These are phyloP conservation scores for Eublepharis macularius DNA, from an alignment of 2,113 vertebrate genomes.

Conservation along the genomic window DNA sequence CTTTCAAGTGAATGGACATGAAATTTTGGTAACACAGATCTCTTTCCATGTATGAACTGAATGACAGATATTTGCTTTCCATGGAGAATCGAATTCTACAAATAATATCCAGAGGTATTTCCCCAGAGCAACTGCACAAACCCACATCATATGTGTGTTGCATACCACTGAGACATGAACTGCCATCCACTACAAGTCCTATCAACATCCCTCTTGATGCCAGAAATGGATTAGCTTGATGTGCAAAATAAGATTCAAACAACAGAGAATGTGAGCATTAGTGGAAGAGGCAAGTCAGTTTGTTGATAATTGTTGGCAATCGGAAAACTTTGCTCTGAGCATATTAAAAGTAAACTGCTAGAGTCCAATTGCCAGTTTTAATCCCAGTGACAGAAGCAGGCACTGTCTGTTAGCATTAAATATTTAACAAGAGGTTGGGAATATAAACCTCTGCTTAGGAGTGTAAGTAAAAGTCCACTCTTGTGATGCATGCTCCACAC, in stretches of 20 bases:
- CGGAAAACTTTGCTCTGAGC: slow-evolving; percentile 65
- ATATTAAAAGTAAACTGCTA: slow-evolving; percentile 64
- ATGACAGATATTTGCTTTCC: background rate
- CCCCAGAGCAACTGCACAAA: slow-evolving; percentile 22
- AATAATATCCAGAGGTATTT: slow-evolving; percentile 27
- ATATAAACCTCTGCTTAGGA: slow-evolving; percentile 38
- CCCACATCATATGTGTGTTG: slow-evolving; percentile 51
- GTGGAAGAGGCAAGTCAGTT: slow-evolving; percentile 50
- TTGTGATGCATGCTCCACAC: slow-evolving; percentile 37
- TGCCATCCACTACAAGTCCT: slow-evolving; percentile 61
- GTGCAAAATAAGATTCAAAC: slow-evolving; percentile 56
- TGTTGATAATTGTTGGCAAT: slow-evolving; percentile 65
- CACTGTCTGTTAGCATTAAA: slow-evolving; percentile 54
- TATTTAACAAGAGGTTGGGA: slow-evolving; percentile 43
- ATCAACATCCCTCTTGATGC: slow-evolving; percentile 48
- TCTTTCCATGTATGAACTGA: background rate
- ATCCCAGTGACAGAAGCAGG: slow-evolving; percentile 56
- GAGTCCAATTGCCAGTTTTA: slow-evolving; percentile 55
- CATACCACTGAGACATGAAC: slow-evolving; percentile 57
- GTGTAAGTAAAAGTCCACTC: slow-evolving; percentile 56
- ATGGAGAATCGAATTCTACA: background rate
- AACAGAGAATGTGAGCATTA: slow-evolving; percentile 59
- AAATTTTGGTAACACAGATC: background rate
- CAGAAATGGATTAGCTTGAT: slow-evolving; percentile 56
- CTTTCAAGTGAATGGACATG: background rate